phyloP scores from a whole-genome alignment of 64 coral and sea anemone genomes.

The Platygyra sinensis region DNA sequence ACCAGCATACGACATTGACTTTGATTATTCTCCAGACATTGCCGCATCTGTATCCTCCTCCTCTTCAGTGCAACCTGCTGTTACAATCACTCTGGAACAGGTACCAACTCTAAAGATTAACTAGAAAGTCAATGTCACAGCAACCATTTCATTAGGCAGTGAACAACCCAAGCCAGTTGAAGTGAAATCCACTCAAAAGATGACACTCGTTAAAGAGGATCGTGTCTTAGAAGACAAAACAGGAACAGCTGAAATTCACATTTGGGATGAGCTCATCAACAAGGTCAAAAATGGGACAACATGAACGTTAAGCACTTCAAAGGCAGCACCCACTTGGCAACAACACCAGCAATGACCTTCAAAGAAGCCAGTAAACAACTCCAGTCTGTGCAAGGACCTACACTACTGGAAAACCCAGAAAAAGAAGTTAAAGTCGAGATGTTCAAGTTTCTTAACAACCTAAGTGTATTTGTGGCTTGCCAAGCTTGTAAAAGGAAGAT shows the following conservation, averaged over 20 bases:
- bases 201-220: constrained; percentile 54
- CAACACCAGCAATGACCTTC: constrained; percentile 34
- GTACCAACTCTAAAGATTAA: constrained; percentile 38
- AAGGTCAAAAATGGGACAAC: constrained; percentile 30
- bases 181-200: constrained; percentile 43
- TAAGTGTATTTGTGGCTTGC: constrained; percentile 62
- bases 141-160: constrained; percentile 38
- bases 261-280: constrained; percentile 47
- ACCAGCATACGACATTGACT: constrained; percentile 42
- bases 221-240: constrained; percentile 50
- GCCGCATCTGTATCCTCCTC: constrained; percentile 9
- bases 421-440: constrained; percentile 50
- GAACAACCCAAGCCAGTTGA: constrained; percentile 39
- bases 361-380: constrained; percentile 35
- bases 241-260: constrained; percentile 43
- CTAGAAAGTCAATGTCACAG: constrained; percentile 47
- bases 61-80: constrained; percentile 20
- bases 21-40: constrained; percentile 42
- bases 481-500: no score
- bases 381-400: constrained; percentile 47
- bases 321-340: constrained; percentile 48
- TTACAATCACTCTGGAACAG: constrained; percentile 27
- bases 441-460: constrained; percentile 60
- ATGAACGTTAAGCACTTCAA: constrained; percentile 45
- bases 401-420: constrained; percentile 55